Conservation (phyloP, 2,797 vertebrate species). For the Characodon lateralis region DNA sequence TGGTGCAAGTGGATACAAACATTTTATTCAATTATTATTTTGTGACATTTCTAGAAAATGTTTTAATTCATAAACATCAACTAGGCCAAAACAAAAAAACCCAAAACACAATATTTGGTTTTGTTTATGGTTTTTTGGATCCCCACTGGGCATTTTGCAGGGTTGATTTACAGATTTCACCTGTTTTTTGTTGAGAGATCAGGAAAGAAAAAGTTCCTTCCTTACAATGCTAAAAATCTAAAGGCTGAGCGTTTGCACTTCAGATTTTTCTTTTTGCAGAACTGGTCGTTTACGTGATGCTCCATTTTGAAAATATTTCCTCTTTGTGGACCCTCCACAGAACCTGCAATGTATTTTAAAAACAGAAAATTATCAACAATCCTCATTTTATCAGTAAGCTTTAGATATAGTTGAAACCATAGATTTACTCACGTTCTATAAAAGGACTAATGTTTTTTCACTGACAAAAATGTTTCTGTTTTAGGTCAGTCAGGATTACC, state of each 20-base stretch:
- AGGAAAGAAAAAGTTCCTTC: not conserved
- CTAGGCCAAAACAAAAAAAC: slow-evolving; percentile 27
- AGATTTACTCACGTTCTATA: not conserved
- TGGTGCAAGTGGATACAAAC: slow-evolving; percentile 17
- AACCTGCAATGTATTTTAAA: slow-evolving; percentile 42
- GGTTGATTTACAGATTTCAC: slow-evolving; percentile 16
- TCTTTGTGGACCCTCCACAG: slow-evolving; percentile 53
- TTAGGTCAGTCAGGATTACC: not conserved
- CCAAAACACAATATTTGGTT: not conserved
- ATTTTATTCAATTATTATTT: not conserved
- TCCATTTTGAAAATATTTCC: slow-evolving; percentile 46
- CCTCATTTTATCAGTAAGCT: no score
- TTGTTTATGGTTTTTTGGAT: not conserved
- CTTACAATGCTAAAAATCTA: slow-evolving; percentile 15
- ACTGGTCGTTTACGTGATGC: slow-evolving; percentile 7
- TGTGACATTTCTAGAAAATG: slow-evolving; percentile 11
- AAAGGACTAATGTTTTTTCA: not conserved
- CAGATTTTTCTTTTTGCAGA: slow-evolving; percentile 33
- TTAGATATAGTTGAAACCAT: no score
- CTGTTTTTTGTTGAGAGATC: not conserved
- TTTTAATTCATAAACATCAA: slow-evolving; percentile 8
- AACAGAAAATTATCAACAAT: not conserved
- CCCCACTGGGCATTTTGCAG: not conserved
- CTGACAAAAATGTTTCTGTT: not conserved
- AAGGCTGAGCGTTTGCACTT: slow-evolving; percentile 16